Conservation (phyloP, 2,113 vertebrate genomes). For the Coptodon rendalli region DNA sequence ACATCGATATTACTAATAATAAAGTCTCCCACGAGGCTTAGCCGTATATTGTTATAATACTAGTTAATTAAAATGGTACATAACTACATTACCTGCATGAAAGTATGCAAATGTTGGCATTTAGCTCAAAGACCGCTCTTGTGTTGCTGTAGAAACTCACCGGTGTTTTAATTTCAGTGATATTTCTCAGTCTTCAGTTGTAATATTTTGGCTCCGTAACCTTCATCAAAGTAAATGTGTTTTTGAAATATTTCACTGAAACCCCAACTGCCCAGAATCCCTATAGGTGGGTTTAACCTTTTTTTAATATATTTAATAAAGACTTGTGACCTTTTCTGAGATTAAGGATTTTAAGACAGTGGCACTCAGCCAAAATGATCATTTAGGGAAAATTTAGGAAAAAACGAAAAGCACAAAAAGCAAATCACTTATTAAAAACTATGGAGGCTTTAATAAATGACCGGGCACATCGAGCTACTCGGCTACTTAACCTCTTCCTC, state of each 20-base stretch:
- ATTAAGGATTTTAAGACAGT: background rate
- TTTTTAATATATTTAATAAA: background rate
- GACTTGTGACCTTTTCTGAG: background rate
- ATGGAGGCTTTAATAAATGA: background rate
- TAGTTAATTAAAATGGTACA: background rate
- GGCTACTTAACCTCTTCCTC: background rate
- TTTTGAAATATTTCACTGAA: background rate
- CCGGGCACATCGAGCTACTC: background rate
- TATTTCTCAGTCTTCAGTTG: background rate
- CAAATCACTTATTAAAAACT: background rate
- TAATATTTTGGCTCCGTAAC: background rate
- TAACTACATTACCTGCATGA: background rate
- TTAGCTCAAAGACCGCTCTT: background rate
- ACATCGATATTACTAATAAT: background rate
- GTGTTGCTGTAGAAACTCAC: background rate
- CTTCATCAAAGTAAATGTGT: background rate
- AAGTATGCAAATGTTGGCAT: background rate
- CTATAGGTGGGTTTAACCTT: background rate
- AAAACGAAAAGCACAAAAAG: background rate
- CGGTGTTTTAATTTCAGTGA: background rate
- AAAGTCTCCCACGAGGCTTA: background rate
- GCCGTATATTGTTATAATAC: background rate
- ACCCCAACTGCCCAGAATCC: fast-evolving
- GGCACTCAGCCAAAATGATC: background rate
- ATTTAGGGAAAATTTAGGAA: background rate